These are phyloP conservation scores for Brachystomella parvula DNA, from an alignment of 1,140 invertebrate genomes.

Conservation along the genomic window DNA sequence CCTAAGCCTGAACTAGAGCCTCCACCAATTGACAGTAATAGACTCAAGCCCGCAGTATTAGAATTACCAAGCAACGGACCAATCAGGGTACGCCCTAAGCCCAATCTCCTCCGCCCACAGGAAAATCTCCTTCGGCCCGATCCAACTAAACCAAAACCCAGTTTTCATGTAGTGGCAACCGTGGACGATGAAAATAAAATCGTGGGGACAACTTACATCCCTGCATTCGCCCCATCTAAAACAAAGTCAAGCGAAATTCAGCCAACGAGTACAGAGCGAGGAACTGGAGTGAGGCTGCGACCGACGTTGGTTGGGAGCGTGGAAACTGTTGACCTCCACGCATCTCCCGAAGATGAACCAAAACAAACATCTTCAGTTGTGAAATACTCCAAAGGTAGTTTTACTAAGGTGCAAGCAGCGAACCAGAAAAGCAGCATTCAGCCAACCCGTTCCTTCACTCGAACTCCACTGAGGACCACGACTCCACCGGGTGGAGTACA, in stretches of 20 bases:
- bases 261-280: neutral
- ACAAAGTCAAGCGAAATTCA: neutral
- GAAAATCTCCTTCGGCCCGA: conserved; percentile 26
- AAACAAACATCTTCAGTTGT: conserved; percentile 15
- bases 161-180: conserved; percentile 40
- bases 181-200: conserved; percentile 42
- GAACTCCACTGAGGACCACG: neutral
- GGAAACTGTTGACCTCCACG: conserved; percentile 14
- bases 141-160: conserved; percentile 16
- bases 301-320: neutral
- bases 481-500: neutral
- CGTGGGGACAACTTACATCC: conserved; percentile 38
- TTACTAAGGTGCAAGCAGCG: neutral
- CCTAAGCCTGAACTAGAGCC: conserved; percentile 34
- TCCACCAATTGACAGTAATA: conserved; percentile 30
- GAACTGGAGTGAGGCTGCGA: neutral
- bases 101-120: conserved; percentile 35
- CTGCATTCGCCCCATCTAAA: conserved; percentile 25
- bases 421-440: conserved; percentile 5
- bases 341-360: neutral
- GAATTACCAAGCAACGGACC: conserved; percentile 30
- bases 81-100: conserved; percentile 23
- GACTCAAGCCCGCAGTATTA: conserved; percentile 21
- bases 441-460: neutral
- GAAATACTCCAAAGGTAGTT: conserved; percentile 26